Evolutionary conservation across 1,140 invertebrate species (phyloP).

Genomic region (Chironomus striatipennis): DNA sequence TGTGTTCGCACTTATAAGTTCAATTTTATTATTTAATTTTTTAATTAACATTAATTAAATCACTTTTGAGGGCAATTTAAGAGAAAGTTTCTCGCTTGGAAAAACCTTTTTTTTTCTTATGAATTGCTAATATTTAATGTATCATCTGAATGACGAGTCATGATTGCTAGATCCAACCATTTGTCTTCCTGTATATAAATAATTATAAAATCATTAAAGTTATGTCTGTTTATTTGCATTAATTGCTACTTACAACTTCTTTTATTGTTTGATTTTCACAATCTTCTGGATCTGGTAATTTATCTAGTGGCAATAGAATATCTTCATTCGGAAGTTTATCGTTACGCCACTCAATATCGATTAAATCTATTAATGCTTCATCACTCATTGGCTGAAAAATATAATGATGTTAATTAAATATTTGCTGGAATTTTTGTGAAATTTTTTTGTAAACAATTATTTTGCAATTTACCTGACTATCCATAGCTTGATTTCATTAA

Average conservation of each 20-base stretch:
- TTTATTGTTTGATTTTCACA: conserved; percentile 81
- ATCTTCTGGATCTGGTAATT: conserved; percentile 89
- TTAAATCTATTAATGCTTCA: conserved; percentile 74
- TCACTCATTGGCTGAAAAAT: conserved; percentile 43
- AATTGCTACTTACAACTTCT: conserved; percentile 60
- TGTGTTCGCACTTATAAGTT: conserved; percentile 15
- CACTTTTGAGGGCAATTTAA: neutral
- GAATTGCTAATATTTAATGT: conserved; percentile 28
- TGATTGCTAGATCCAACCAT: conserved; percentile 73
- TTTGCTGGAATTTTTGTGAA: too few relatives aligned
- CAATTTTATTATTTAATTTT: neutral
- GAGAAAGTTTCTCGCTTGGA: too few relatives aligned
- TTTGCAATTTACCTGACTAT: too few relatives aligned
- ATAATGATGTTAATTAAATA: neutral
- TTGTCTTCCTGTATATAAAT: conserved; percentile 52
- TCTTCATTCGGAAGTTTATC: conserved; percentile 84
- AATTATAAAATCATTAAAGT: neutral
- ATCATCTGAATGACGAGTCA: conserved; percentile 34
- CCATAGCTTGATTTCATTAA: too few relatives aligned
- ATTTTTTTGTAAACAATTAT: too few relatives aligned
- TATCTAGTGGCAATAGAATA: conserved; percentile 75
- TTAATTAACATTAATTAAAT: neutral
- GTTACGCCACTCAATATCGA: conserved; percentile 81
- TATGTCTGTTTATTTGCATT: neutral
- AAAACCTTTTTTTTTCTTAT: conserved; percentile 26